Evolutionary conservation across 2,113 vertebrate species (phyloP).

Genomic region (Lucifuga dentata): DNA sequence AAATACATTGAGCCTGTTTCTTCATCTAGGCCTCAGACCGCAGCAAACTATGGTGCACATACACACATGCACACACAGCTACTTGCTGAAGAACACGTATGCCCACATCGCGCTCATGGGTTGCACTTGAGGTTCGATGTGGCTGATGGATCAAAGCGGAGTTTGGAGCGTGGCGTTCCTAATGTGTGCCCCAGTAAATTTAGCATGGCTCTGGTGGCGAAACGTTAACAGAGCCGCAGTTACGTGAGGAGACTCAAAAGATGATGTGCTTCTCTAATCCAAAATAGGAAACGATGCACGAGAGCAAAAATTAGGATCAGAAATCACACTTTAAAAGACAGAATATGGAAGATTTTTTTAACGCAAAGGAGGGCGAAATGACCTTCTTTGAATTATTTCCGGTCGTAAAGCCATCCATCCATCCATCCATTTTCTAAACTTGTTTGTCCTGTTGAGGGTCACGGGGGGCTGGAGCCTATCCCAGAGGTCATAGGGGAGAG

Average conservation of each 20-base stretch:
- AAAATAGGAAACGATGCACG: neutral
- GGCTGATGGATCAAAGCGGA: neutral
- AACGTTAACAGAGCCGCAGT: neutral
- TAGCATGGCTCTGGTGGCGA: neutral
- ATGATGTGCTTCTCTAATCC: neutral
- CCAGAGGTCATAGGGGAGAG: too few relatives aligned
- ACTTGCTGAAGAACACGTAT: conserved; percentile 19
- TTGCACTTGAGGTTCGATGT: conserved; percentile 29
- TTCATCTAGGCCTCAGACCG: conserved; percentile 53
- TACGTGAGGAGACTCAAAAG: conserved; percentile 1
- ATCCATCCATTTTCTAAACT: too few relatives aligned
- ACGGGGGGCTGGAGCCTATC: too few relatives aligned
- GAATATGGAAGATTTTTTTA: too few relatives aligned
- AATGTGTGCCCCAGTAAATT: conserved; percentile 25
- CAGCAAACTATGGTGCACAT: conserved; percentile 41
- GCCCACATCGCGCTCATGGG: conserved; percentile 21
- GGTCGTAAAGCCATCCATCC: too few relatives aligned
- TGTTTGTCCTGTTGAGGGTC: too few relatives aligned
- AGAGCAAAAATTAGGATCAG: neutral
- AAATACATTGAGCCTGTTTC: conserved; percentile 69
- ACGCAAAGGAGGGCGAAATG: too few relatives aligned
- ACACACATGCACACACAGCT: conserved; percentile 45
- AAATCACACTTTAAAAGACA: too few relatives aligned
- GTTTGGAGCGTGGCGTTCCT: conserved; percentile 13
- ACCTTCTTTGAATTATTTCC: too few relatives aligned